Percentiles rank a stretch among this genome's conserved stretches.
phyloP scores from a whole-genome alignment of 1,140 invertebrate genomes.

The Sinonovacula constricta region DNA sequence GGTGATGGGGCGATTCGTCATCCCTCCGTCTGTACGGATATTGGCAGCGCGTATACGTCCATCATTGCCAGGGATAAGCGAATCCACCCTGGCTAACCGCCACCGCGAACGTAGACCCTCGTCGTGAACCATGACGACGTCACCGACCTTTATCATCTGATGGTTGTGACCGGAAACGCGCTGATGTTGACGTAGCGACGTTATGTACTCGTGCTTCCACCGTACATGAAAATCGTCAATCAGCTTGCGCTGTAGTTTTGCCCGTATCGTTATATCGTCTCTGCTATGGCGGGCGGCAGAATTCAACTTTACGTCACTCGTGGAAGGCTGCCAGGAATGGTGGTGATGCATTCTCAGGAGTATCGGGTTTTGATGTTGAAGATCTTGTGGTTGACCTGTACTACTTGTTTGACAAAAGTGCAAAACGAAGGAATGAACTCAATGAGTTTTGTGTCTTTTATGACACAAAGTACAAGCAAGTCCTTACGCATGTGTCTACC shows the following conservation, averaged over 20 bases:
- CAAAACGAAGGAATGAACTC: background rate
- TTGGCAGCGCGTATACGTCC: too few species aligned
- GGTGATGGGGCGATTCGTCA: too few species aligned
- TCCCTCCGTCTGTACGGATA: too few species aligned
- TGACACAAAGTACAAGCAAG: background rate
- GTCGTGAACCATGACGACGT: background rate
- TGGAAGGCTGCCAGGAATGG: background rate
- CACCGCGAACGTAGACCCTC: background rate
- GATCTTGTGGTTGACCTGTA: background rate
- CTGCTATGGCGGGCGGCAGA: background rate
- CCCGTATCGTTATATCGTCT: background rate
- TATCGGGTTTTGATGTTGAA: background rate
- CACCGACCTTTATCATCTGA: background rate
- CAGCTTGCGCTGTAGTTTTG: background rate
- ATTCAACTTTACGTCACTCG: background rate
- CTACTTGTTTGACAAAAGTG: background rate
- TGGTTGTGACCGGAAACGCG: background rate
- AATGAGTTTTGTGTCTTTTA: background rate
- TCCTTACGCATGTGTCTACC: too few species aligned
- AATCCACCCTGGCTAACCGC: background rate
- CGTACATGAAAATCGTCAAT: background rate
- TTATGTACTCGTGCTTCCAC: slow-evolving; percentile 1
- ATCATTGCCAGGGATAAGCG: too few species aligned
- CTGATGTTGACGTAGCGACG: background rate
- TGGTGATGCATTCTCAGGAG: background rate